Conservation (phyloP, 2,888 invertebrate genomes). For the Lasioglossum marginatum region DNA sequence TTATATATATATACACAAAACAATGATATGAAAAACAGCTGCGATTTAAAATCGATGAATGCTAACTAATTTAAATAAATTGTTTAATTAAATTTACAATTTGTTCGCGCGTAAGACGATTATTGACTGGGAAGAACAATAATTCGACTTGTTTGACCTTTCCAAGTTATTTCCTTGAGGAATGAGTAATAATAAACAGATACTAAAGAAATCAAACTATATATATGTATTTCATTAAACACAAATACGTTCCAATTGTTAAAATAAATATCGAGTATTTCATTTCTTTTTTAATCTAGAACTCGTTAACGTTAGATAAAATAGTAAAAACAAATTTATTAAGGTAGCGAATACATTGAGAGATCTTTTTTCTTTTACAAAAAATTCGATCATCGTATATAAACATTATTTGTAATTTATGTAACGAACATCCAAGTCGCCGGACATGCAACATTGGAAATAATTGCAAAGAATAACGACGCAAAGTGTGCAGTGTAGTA, state of each 20-base stretch:
- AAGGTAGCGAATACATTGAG: conserved; percentile 27
- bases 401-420: conserved; percentile 47
- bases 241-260: conserved; percentile 18
- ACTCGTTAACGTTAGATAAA: not conserved
- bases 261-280: conserved; percentile 38
- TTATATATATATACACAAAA: conserved; percentile 29
- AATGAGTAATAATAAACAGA: conserved; percentile 9
- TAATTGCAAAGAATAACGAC: conserved; percentile 53
- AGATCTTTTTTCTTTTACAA: conserved; percentile 35
- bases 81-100: conserved; percentile 38
- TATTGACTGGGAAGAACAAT: conserved; percentile 7
- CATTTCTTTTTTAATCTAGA: not conserved
- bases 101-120: not conserved
- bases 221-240: conserved; percentile 10
- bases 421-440: conserved; percentile 45
- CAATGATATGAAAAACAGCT: conserved; percentile 27
- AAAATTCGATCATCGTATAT: conserved; percentile 46
- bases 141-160: conserved; percentile 35
- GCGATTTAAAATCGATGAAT: conserved; percentile 31
- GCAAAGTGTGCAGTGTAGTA: conserved; percentile 59
- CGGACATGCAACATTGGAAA: conserved; percentile 40
- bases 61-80: conserved; percentile 48
- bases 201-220: conserved; percentile 28
- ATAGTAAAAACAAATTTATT: conserved; percentile 30
- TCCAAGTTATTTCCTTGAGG: not conserved